A percentile compares a stretch with the other conserved stretches of the same genome.
These are phyloP conservation scores for Luscinia megarhynchos DNA, from an alignment of 2,797 vertebrate genomes.

Conservation along the genomic window DNA sequence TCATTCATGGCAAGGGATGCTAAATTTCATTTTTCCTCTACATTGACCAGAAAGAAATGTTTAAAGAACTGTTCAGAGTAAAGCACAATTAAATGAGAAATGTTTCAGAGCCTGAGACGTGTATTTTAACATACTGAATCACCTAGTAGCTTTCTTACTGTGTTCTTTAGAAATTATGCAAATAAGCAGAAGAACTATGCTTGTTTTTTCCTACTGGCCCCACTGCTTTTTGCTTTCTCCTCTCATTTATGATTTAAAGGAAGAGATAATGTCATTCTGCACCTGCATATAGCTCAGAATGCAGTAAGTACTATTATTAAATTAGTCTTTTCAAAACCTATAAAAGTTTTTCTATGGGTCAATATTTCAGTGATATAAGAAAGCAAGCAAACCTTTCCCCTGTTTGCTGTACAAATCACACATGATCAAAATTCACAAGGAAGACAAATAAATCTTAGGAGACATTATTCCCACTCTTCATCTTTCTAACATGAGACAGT, in stretches of 20 bases:
- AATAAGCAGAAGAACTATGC: background rate
- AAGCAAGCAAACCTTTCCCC: background rate
- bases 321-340: background rate
- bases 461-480: background rate
- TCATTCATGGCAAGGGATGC: background rate
- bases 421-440: background rate
- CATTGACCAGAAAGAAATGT: background rate
- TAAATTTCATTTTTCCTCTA: background rate
- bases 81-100: background rate
- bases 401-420: background rate
- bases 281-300: background rate
- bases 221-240: background rate
- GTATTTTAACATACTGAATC: background rate
- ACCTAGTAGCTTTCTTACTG: background rate
- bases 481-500: background rate
- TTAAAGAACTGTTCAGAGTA: background rate
- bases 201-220: background rate
- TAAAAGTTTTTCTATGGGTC: background rate
- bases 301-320: background rate
- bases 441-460: background rate
- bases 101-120: background rate
- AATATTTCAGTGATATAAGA: background rate
- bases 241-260: background rate
- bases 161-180: background rate
- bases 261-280: background rate